Evolutionary conservation across 1,140 invertebrate species (phyloP).

Genomic region (Eupeodes corollae): DNA sequence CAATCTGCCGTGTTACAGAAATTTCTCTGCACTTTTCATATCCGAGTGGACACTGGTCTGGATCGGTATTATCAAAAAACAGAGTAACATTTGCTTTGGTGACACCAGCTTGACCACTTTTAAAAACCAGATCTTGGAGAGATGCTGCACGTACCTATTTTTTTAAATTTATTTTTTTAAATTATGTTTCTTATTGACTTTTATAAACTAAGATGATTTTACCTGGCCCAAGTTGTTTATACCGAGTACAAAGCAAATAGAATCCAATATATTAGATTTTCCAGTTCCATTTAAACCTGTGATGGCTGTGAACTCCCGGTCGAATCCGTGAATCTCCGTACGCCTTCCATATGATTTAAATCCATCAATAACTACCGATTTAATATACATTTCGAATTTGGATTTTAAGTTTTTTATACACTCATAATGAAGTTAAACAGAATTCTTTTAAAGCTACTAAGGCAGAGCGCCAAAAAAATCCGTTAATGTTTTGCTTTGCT

Average conservation of each 20-base stretch:
- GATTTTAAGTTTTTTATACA: too few relatives aligned
- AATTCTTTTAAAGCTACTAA: too few relatives aligned
- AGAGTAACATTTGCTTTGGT: constrained; percentile 94
- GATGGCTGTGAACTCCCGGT: constrained; percentile 94
- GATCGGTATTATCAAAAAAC: constrained; percentile 87
- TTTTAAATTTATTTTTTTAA: too few relatives aligned
- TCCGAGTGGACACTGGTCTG: constrained; percentile 73
- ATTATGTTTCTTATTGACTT: neutral
- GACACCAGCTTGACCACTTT: constrained; percentile 91
- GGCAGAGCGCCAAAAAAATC: too few relatives aligned
- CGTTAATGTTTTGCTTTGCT: too few relatives aligned
- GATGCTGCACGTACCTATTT: constrained; percentile 77
- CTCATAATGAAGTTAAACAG: too few relatives aligned
- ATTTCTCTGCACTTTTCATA: constrained; percentile 92
- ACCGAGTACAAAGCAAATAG: constrained; percentile 95
- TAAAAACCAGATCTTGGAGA: constrained; percentile 92
- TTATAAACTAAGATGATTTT: constrained; percentile 25
- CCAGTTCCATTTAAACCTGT: constrained; percentile 97
- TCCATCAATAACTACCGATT: constrained; percentile 88
- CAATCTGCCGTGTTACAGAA: constrained; percentile 77
- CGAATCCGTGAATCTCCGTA: constrained; percentile 89
- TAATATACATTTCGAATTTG: constrained; percentile 92
- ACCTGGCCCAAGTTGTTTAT: constrained; percentile 90
- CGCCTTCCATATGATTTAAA: constrained; percentile 96
- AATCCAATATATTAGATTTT: constrained; percentile 98